phyloP scores from a whole-genome alignment of 53 echinoderm and acorn worm species.

The Stichopus horrens region DNA sequence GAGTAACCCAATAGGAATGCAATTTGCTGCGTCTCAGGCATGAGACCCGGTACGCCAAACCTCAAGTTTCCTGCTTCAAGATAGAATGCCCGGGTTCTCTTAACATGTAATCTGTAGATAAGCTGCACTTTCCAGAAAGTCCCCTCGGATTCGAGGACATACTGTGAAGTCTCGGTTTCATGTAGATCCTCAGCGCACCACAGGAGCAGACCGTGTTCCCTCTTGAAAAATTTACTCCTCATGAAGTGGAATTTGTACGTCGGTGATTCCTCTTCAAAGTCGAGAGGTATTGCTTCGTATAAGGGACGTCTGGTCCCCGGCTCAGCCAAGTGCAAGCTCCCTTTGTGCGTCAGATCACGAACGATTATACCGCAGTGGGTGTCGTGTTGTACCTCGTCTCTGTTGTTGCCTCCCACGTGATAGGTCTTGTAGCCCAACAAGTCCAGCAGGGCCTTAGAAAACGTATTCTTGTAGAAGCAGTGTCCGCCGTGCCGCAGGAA shows the following conservation, averaged over 20 bases:
- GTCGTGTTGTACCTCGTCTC: not conserved
- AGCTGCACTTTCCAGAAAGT: constrained; percentile 5
- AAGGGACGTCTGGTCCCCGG: constrained; percentile 30
- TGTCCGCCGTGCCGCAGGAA: constrained; percentile 45
- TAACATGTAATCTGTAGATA: not conserved
- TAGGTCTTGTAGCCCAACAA: constrained; percentile 40
- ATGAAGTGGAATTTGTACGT: constrained; percentile 42
- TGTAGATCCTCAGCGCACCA: not conserved
- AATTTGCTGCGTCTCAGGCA: not conserved
- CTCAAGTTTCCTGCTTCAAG: not conserved
- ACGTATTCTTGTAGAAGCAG: constrained; percentile 52
- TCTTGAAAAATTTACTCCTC: constrained; percentile 34
- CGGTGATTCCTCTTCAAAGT: constrained; percentile 50
- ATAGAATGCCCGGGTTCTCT: not conserved
- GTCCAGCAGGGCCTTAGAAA: constrained; percentile 31
- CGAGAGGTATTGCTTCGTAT: constrained; percentile 43
- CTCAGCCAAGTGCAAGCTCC: constrained; percentile 32
- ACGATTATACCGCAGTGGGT: constrained; percentile 37
- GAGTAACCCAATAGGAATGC: not conserved
- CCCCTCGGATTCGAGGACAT: not conserved
- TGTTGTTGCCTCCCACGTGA: constrained; percentile 30
- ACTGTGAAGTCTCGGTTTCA: not conserved
- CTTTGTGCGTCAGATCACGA: constrained; percentile 8
- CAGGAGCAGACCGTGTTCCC: constrained; percentile 16
- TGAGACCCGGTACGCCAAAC: not conserved